Evolutionary conservation across 2,797 vertebrate genomes (phyloP).

Genomic region (Loris lydekkerianus): DNA sequence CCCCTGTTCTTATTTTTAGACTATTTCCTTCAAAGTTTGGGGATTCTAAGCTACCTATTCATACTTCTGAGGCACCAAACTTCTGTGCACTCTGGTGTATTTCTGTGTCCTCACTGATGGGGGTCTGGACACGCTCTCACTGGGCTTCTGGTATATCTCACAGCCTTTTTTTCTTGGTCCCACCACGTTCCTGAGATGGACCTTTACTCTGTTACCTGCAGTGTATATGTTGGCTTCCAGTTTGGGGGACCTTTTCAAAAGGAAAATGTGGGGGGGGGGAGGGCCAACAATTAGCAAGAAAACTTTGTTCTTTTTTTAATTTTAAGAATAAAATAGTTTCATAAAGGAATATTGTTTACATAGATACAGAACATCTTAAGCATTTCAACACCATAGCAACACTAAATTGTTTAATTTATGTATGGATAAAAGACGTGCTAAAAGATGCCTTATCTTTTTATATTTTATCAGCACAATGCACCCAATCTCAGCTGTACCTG

Average conservation of each 20-base stretch:
- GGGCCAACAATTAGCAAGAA: not conserved
- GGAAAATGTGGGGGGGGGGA: not conserved
- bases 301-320: not conserved
- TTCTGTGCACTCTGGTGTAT: not conserved
- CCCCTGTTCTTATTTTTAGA: not conserved
- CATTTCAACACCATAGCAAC: too few relatives aligned
- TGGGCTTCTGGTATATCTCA: not conserved
- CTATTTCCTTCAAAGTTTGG: rapidly evolving
- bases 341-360: too few relatives aligned
- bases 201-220: not conserved
- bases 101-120: not conserved
- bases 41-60: not conserved
- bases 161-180: not conserved
- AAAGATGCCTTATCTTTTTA: too few relatives aligned
- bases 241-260: not conserved
- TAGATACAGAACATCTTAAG: too few relatives aligned
- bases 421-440: too few relatives aligned
- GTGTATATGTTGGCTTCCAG: not conserved
- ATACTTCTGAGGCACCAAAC: not conserved
- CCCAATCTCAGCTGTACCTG: not conserved
- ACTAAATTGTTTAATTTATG: too few relatives aligned
- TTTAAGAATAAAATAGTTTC: too few relatives aligned
- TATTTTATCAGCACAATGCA: not conserved
- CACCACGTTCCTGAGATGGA: not conserved
- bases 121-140: not conserved